A percentile compares a stretch with the other conserved stretches of the same genome.
phyloP scores from a whole-genome alignment of 2,888 invertebrate species.

The Philereme vetulata region DNA sequence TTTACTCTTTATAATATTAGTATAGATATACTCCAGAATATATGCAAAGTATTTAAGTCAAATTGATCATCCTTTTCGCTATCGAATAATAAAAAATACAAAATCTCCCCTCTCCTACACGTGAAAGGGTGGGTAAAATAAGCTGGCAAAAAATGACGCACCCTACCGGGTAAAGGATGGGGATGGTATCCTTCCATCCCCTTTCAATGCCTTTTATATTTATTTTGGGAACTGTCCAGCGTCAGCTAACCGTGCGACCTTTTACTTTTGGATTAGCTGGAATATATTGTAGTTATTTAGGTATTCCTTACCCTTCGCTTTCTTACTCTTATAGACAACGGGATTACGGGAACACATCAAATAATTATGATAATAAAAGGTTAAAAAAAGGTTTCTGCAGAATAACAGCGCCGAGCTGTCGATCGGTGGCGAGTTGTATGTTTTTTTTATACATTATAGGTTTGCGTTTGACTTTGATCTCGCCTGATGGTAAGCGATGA shows the following conservation, averaged over 20 bases:
- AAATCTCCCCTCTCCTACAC: conserved; percentile 34
- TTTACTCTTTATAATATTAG: no score
- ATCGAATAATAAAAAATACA: conserved; percentile 28
- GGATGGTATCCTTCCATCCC: conserved; percentile 29
- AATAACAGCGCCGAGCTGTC: no score
- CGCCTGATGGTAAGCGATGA: no score
- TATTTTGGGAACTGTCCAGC: conserved; percentile 36
- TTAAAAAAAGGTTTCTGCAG: no score
- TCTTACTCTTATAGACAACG: no score
- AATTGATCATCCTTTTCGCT: conserved; percentile 1
- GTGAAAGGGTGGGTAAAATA: conserved; percentile 39
- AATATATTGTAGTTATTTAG: conserved; percentile 17
- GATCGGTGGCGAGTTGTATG: no score
- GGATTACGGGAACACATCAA: no score
- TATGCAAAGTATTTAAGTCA: not conserved
- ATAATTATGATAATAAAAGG: no score
- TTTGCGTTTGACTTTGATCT: no score
- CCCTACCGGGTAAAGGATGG: conserved; percentile 38
- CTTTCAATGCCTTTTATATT: conserved; percentile 36
- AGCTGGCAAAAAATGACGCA: conserved; percentile 41
- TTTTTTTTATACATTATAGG: no score
- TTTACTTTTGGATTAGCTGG: conserved; percentile 17
- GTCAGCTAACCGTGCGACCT: conserved; percentile 19
- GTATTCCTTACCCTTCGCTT: no score
- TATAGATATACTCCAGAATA: no score